Conservation (phyloP, 2,113 vertebrate species). For the Hyla sarda region DNA sequence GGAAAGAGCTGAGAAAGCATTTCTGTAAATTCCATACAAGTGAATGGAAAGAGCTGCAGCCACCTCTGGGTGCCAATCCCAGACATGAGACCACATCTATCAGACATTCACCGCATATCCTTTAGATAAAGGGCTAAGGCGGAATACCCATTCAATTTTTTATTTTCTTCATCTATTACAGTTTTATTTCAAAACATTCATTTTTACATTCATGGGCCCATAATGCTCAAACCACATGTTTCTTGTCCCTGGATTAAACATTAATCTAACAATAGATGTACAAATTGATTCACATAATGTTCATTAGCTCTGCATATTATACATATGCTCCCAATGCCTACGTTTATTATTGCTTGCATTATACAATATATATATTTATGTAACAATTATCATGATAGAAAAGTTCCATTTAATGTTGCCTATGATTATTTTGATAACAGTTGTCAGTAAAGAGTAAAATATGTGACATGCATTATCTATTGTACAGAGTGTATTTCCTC, state of each 20-base stretch:
- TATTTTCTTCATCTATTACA: not conserved
- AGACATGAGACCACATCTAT: no score
- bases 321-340: conserved; percentile 20
- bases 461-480: conserved; percentile 67
- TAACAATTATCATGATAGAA: conserved; percentile 20
- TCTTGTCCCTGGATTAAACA: not conserved
- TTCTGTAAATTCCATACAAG: no score
- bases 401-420: conserved; percentile 1
- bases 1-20: no score
- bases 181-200: not conserved
- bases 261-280: not conserved
- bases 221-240: conserved; percentile 16
- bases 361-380: not conserved
- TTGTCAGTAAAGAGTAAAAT: conserved; percentile 9
- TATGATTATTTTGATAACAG: not conserved
- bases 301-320: conserved; percentile 22
- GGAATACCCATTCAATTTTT: not conserved
- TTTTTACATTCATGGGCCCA: not conserved
- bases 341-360: not conserved
- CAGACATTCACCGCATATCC: no score
- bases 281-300: not conserved
- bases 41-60: no score
- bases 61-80: no score
- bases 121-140: no score
- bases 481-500: conserved; percentile 67